Percentiles rank a stretch among this genome's conserved stretches.
These are phyloP conservation scores for Dromococcyx pavoninus DNA, from an alignment of 2,797 vertebrate genomes.

Conservation along the genomic window DNA sequence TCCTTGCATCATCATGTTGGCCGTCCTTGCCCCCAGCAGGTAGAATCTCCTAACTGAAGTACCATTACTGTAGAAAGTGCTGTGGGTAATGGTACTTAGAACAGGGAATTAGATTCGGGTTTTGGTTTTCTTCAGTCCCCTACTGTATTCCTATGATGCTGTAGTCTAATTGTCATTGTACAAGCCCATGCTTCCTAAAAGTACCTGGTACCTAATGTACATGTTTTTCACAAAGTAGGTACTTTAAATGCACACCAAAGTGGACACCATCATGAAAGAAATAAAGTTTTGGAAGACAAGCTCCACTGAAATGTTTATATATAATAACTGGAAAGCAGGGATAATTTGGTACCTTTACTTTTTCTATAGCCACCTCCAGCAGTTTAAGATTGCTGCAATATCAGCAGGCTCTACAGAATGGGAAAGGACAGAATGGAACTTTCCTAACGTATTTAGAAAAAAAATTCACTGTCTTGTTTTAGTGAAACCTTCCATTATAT, in stretches of 20 bases:
- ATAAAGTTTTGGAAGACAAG: neutral
- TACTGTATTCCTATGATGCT: neutral
- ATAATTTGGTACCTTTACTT: neutral
- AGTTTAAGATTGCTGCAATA: neutral
- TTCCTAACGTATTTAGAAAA: neutral
- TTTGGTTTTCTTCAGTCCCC: neutral
- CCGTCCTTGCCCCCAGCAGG: neutral
- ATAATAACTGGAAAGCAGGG: neutral
- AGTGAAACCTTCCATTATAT: neutral
- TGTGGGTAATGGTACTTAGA: neutral
- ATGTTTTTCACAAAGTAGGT: neutral
- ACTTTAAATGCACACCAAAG: neutral
- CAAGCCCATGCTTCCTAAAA: neutral
- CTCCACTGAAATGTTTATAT: neutral
- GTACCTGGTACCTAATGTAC: neutral
- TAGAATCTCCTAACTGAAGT: rapidly evolving
- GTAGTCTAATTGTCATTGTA: neutral
- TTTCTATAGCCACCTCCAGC: neutral
- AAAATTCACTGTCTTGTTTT: neutral
- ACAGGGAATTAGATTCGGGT: neutral
- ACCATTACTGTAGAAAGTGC: neutral
- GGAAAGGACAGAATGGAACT: neutral
- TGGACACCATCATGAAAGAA: neutral
- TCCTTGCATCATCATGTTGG: neutral
- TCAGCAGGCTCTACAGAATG: neutral